Evolutionary conservation across 2,113 vertebrate species (phyloP), one percentile per base, ranked within the genome.

Genomic region (Halcyon malimbica): DNA sequence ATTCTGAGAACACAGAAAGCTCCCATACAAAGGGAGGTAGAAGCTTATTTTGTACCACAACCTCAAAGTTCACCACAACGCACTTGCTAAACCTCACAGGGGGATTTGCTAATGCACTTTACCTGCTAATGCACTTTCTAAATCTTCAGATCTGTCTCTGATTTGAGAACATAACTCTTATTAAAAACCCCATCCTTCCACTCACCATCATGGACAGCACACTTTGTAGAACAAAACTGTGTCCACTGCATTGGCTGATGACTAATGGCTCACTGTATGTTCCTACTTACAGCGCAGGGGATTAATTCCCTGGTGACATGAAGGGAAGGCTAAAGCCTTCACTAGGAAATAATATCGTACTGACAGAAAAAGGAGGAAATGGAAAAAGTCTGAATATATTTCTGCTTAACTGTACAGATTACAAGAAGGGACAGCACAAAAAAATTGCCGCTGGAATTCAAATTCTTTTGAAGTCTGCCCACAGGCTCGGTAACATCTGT

Each of bases 101-200:
- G 25, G 54, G 42, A 60, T 91, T 82, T 87, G 42, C 53, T 88
- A 90, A 90, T 53, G 71, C 80, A 63, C 68, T 89, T 93, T 33
- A 81, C 62, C 83, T 83, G 85, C 63, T 91, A 78, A 78, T 2
- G 2, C 21, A 13, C 85, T 25, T 92, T 51, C 64, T 91, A 77
- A 76, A 92, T 77, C 90, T 92, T 92, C 78, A 56, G 46, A 19
- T 57, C 37, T 31, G n/a, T 37, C 90, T 90, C 82, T 56, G 65
- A 83, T 69, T 87, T 89, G 64, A 85, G 68, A 87, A 87, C 23
- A 41, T 20, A 68, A 54, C 56, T 87, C 41, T 80, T 42, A 16
- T 84, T 74, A 87, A 92, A 96, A 95, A 11, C 17, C 31, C 41
- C 75, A 63, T 63, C 75, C 44, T 93, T 93, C 86, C 93, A 91